These are phyloP conservation scores for Phenacoccus solenopsis DNA, from an alignment of 1,140 invertebrate genomes.

Conservation along the genomic window DNA sequence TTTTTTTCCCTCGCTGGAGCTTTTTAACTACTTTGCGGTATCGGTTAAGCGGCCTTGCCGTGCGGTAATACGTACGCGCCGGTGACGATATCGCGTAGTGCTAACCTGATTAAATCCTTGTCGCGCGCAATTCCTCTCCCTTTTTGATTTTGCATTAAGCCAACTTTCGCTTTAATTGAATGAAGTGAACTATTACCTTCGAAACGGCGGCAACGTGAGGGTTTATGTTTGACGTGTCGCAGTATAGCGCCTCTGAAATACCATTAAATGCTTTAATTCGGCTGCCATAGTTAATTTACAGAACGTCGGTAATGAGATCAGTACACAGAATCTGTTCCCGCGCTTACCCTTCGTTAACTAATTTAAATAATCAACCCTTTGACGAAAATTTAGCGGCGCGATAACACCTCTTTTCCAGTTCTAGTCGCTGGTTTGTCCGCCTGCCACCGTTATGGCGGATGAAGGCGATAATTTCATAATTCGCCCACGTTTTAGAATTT, in stretches of 20 bases:
- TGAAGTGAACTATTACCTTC: slow-evolving; percentile 1
- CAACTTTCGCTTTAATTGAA: slow-evolving; percentile 15
- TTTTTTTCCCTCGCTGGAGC: neutral
- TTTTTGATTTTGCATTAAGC: slow-evolving; percentile 7
- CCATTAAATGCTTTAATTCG: slow-evolving; percentile 11
- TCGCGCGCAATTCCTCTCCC: neutral
- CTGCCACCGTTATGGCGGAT: too few species aligned
- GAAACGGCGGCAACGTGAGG: neutral
- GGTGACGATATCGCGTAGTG: neutral
- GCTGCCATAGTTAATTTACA: slow-evolving; percentile 15
- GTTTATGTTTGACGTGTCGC: slow-evolving; percentile 11
- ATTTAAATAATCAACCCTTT: slow-evolving; percentile 16
- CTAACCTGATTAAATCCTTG: slow-evolving; percentile 13
- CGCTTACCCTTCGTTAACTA: neutral
- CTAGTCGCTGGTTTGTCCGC: too few species aligned
- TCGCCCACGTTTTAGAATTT: too few species aligned
- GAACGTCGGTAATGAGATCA: slow-evolving; percentile 10
- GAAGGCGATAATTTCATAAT: too few species aligned
- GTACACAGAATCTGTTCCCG: slow-evolving; percentile 4
- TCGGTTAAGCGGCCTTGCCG: neutral
- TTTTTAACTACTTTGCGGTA: neutral
- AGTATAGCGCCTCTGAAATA: neutral
- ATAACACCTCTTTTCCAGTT: too few species aligned
- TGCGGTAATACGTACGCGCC: neutral
- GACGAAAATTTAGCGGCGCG: neutral